Percentiles rank a stretch among this genome's conserved stretches.
Evolutionary conservation across 2,888 invertebrate species (phyloP).

Genomic region (Mystacides longicornis): DNA sequence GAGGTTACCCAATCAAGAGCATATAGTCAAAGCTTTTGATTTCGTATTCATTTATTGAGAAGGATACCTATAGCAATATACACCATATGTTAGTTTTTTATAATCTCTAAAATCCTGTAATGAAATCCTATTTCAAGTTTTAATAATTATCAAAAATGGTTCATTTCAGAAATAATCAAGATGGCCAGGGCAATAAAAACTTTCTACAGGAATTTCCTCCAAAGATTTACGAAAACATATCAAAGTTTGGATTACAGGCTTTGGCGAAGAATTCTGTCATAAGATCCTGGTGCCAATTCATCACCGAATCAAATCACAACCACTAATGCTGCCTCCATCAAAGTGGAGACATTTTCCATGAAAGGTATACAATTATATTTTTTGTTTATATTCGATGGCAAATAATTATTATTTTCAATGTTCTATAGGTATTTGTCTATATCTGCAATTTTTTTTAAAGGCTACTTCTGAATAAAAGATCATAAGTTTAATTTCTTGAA

Average conservation of each 20-base stretch:
- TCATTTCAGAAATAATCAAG: neutral
- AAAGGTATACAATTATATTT: no score
- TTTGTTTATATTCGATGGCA: no score
- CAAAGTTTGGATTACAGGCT: neutral
- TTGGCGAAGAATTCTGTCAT: neutral
- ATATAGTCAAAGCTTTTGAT: neutral
- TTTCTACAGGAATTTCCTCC: neutral
- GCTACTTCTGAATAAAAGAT: no score
- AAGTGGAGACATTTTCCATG: neutral
- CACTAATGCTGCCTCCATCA: neutral
- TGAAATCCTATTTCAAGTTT: neutral
- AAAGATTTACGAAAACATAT: neutral
- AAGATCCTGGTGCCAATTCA: neutral
- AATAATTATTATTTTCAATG: no score
- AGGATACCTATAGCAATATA: neutral
- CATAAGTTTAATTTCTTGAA: no score
- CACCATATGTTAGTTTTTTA: neutral
- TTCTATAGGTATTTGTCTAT: no score
- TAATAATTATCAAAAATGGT: neutral
- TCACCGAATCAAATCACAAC: neutral
- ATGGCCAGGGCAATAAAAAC: neutral
- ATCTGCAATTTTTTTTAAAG: no score
- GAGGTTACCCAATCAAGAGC: neutral
- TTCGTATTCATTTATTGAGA: neutral
- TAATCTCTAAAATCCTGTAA: neutral